A percentile compares a stretch with the other conserved stretches of the same genome.
Conservation (phyloP, 2,113 vertebrate genomes). For the Alaudala cheleensis region DNA sequence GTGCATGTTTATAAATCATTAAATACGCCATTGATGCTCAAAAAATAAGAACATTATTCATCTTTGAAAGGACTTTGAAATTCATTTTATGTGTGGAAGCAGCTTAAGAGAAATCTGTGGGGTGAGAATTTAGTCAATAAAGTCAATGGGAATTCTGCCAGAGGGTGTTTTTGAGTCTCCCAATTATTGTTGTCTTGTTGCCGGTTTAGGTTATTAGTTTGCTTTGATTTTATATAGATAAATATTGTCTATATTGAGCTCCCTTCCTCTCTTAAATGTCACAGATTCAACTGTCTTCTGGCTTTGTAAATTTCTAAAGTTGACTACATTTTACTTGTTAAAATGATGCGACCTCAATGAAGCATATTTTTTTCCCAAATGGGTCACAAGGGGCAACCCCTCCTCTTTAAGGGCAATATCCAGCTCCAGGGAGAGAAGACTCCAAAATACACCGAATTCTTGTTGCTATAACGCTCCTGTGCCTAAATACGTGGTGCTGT, state of each 20-base stretch:
- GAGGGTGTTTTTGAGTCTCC: neutral
- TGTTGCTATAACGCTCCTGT: fast-evolving
- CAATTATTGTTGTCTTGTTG: neutral
- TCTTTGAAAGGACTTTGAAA: neutral
- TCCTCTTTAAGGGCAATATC: fast-evolving
- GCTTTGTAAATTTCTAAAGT: neutral
- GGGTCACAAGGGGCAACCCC: neutral
- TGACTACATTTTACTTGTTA: neutral
- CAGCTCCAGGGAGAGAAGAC: neutral
- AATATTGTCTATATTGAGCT: neutral
- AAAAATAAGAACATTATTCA: neutral
- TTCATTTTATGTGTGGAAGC: neutral
- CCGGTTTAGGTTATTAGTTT: neutral
- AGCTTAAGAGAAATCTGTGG: neutral
- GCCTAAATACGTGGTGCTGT: neutral
- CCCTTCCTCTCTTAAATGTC: neutral
- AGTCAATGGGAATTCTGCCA: neutral
- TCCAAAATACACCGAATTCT: fast-evolving
- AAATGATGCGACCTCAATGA: neutral
- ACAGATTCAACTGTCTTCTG: neutral
- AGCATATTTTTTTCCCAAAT: neutral
- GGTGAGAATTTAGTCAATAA: neutral
- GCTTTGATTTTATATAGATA: neutral
- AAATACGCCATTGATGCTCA: neutral
- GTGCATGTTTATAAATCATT: neutral